Conservation (phyloP, 2,888 invertebrate species). For the Ariolimax columbianus region DNA sequence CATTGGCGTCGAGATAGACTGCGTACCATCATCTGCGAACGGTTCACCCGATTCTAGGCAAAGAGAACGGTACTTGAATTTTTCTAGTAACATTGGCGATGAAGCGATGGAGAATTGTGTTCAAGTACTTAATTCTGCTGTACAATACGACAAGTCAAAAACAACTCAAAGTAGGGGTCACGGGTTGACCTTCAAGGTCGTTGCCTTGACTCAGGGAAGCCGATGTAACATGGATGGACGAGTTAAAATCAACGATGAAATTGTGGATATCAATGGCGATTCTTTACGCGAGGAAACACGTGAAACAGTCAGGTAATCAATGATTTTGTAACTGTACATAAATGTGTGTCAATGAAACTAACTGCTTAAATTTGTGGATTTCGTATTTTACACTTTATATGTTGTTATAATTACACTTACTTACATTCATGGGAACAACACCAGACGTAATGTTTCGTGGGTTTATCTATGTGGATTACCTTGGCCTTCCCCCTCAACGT, state of each 20-base stretch:
- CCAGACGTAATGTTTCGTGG: too few species aligned
- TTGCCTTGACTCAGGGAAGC: slow-evolving; percentile 64
- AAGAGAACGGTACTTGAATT: neutral
- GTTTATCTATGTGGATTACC: too few species aligned
- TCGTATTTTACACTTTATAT: too few species aligned
- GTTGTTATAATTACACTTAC: too few species aligned
- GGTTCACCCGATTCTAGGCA: slow-evolving; percentile 41
- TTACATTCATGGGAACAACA: too few species aligned
- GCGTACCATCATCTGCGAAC: slow-evolving; percentile 51
- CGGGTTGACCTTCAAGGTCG: slow-evolving; percentile 60
- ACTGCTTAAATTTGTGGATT: too few species aligned
- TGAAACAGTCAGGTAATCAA: slow-evolving; percentile 65
- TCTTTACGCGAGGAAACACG: slow-evolving; percentile 65
- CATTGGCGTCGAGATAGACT: slow-evolving; percentile 66
- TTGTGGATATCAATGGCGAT: slow-evolving; percentile 92
- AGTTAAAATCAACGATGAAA: slow-evolving; percentile 90
- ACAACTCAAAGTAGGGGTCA: neutral
- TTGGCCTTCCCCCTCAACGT: too few species aligned
- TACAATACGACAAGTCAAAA: neutral
- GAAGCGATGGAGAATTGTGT: neutral
- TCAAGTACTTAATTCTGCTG: neutral
- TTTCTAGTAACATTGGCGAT: neutral
- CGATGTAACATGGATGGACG: slow-evolving; percentile 81
- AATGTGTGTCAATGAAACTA: too few species aligned
- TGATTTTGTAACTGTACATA: too few species aligned